Evolutionary conservation across 2,888 invertebrate species (phyloP).

Genomic region (Drosophila birchii): DNA sequence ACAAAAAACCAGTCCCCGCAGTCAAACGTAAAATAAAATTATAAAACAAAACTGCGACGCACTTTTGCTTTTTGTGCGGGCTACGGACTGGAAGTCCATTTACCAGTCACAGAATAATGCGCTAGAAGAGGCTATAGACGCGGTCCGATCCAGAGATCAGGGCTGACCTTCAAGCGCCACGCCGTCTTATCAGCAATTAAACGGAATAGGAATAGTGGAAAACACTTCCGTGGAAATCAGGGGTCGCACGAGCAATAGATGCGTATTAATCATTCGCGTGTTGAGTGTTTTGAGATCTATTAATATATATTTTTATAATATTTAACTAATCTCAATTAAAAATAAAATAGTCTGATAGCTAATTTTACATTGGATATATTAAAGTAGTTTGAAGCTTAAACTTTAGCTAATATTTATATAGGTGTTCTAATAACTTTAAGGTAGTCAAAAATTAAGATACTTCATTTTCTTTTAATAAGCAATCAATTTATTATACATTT

Average conservation of each 20-base stretch:
- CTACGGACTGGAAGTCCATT: slow-evolving; percentile 34
- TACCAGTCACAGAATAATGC: slow-evolving; percentile 9
- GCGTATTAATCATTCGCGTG: slow-evolving; percentile 13
- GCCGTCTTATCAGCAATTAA: slow-evolving; percentile 32
- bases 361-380: background rate
- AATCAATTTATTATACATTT: background rate
- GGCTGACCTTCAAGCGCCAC: slow-evolving; percentile 28
- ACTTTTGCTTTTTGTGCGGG: slow-evolving; percentile 46
- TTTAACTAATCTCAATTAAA: too few species aligned
- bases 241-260: slow-evolving; percentile 26
- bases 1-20: slow-evolving; percentile 61
- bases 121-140: slow-evolving; percentile 1
- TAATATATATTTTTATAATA: too few species aligned
- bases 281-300: background rate
- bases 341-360: background rate
- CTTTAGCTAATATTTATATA: background rate
- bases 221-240: slow-evolving; percentile 29
- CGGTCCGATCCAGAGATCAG: slow-evolving; percentile 11
- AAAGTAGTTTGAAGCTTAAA: background rate
- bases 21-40: slow-evolving; percentile 24
- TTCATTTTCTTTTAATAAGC: too few species aligned
- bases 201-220: background rate
- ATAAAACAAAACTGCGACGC: slow-evolving; percentile 62
- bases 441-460: background rate
- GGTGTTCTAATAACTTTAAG: too few species aligned